A percentile compares a stretch with the other conserved stretches of the same genome.
Evolutionary conservation across 37 sponge, comb jelly and placozoan species (phyloP).

Genomic region (Tethya wilhelma): DNA sequence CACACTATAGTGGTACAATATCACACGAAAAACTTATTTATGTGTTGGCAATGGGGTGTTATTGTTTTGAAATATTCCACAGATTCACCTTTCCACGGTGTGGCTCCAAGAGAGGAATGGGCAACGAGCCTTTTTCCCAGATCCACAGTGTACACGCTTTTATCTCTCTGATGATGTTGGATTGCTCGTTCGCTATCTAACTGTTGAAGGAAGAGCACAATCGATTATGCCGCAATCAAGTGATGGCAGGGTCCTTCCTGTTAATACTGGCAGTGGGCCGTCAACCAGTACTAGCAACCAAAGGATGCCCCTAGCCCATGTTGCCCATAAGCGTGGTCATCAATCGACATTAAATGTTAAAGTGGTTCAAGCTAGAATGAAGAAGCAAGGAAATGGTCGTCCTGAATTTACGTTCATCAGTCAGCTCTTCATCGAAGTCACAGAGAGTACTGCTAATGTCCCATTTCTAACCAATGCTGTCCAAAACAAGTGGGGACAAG

Average conservation of each 20-base stretch:
- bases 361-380: slow-evolving; percentile 15
- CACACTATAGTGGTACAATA: too few species aligned
- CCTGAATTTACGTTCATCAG: not conserved
- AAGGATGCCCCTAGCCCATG: not conserved
- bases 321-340: not conserved
- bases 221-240: not conserved
- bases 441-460: slow-evolving; percentile 8
- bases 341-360: slow-evolving; percentile 10
- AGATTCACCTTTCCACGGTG: not conserved
- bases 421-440: not conserved
- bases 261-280: not conserved
- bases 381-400: not conserved
- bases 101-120: not conserved
- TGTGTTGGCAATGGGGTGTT: too few species aligned
- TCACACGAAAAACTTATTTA: too few species aligned
- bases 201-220: not conserved
- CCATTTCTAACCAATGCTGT: not conserved
- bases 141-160: not conserved
- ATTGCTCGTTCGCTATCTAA: not conserved
- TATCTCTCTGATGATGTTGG: not conserved
- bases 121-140: not conserved
- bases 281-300: not conserved
- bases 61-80: too few species aligned
- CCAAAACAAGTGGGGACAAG: slow-evolving; percentile 3
- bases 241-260: not conserved